Percentiles rank a stretch among this genome's conserved stretches.
Evolutionary conservation across 1,140 invertebrate genomes (phyloP).

Genomic region (Zaprionus africanus): DNA sequence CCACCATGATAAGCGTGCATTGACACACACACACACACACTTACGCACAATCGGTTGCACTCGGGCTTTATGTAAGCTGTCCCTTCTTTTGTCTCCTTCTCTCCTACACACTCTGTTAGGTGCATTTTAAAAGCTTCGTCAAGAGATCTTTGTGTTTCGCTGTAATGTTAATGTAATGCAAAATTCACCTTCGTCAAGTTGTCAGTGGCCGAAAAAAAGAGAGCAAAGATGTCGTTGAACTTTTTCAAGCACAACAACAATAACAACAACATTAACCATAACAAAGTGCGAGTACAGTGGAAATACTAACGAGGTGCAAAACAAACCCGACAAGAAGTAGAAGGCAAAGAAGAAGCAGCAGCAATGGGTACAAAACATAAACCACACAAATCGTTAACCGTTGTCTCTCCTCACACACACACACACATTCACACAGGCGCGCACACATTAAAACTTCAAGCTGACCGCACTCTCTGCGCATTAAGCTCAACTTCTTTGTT

Average conservation of each 20-base stretch:
- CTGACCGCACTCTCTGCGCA: constrained; percentile 18
- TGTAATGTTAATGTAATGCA: constrained; percentile 33
- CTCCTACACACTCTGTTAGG: background rate
- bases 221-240: constrained; percentile 60
- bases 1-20: constrained; percentile 32
- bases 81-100: background rate
- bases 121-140: constrained; percentile 24
- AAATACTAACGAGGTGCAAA: constrained; percentile 43
- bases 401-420: constrained; percentile 24
- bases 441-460: constrained; percentile 3
- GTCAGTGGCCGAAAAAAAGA: constrained; percentile 24
- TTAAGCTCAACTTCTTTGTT: constrained; percentile 31
- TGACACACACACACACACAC: constrained; percentile 16
- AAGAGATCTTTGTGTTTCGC: constrained; percentile 32
- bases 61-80: background rate
- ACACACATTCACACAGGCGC: background rate
- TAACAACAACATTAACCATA: constrained; percentile 24
- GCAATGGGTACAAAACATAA: constrained; percentile 37
- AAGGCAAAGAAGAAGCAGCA: background rate
- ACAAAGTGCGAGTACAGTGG: constrained; percentile 41
- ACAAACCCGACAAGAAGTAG: constrained; percentile 22
- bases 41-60: constrained; percentile 3
- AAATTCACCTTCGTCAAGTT: constrained; percentile 21
- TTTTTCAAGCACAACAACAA: constrained; percentile 49
- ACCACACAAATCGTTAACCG: constrained; percentile 38